Conservation (phyloP, 2,888 invertebrate genomes). For the Acleris literana region DNA sequence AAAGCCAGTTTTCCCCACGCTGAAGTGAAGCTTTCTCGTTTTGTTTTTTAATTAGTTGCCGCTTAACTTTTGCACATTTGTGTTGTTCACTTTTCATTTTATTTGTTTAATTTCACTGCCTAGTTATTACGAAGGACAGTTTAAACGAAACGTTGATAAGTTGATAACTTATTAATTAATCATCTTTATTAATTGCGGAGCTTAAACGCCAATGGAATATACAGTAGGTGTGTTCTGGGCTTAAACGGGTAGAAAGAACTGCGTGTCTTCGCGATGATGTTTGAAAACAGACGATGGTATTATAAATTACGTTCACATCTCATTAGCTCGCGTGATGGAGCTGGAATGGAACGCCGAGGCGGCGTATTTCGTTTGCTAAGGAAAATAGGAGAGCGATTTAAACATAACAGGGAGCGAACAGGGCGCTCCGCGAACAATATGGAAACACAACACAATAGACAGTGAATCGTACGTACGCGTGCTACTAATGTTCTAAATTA, state of each 20-base stretch:
- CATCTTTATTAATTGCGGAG: slow-evolving; percentile 34
- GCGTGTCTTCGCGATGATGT: slow-evolving; percentile 19
- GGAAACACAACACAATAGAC: slow-evolving; percentile 57
- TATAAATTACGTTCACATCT: slow-evolving; percentile 40
- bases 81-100: slow-evolving; percentile 60
- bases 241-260: slow-evolving; percentile 38
- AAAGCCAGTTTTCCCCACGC: slow-evolving; percentile 65
- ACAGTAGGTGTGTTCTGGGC: slow-evolving; percentile 33
- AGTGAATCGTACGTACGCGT: slow-evolving; percentile 47
- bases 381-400: slow-evolving; percentile 54
- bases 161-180: slow-evolving; percentile 41
- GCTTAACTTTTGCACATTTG: slow-evolving; percentile 69
- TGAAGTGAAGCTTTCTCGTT: slow-evolving; percentile 64
- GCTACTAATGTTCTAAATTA: slow-evolving; percentile 63
- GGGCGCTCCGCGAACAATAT: slow-evolving; percentile 47
- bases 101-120: slow-evolving; percentile 52
- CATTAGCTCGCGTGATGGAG: slow-evolving; percentile 39
- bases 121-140: slow-evolving; percentile 47
- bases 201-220: neutral
- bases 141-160: slow-evolving; percentile 46
- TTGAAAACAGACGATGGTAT: slow-evolving; percentile 35
- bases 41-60: slow-evolving; percentile 78
- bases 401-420: slow-evolving; percentile 52
- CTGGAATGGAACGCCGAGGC: slow-evolving; percentile 33
- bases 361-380: slow-evolving; percentile 46